Conservation (phyloP, 2,797 vertebrate genomes). For the Gymnoscopelus braueri region DNA sequence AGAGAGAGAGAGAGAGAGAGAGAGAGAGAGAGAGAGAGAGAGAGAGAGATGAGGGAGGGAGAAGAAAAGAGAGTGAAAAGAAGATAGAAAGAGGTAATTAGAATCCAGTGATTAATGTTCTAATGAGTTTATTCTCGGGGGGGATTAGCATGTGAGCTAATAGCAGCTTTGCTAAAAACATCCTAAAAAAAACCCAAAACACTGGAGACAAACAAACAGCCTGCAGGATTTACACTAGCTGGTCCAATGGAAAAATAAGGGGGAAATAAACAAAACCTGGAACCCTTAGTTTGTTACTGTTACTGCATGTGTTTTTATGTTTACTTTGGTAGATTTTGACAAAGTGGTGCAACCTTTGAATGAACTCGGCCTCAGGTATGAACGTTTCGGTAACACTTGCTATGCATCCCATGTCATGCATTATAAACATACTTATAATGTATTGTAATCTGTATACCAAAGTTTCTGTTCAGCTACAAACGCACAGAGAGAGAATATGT, state of each 20-base stretch:
- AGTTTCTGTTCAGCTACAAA: constrained; percentile 23
- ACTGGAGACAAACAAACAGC: constrained; percentile 70
- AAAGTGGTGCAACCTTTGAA: constrained; percentile 52
- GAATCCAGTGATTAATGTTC: constrained; percentile 80
- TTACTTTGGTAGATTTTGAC: constrained; percentile 35
- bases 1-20: constrained; percentile 17
- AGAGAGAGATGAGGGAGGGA: background rate
- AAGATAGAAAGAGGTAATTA: constrained; percentile 72
- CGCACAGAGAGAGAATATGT: background rate
- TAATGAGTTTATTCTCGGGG: constrained; percentile 81
- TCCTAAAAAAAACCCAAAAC: constrained; percentile 63
- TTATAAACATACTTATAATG: too few relatives aligned
- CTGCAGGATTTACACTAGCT: constrained; percentile 63
- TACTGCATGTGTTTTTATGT: constrained; percentile 47
- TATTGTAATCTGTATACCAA: background rate
- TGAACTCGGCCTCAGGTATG: constrained; percentile 29
- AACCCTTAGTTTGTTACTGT: too few relatives aligned
- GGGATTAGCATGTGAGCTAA: constrained; percentile 76
- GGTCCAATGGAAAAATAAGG: constrained; percentile 46
- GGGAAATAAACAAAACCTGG: background rate
- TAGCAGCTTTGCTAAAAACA: constrained; percentile 78
- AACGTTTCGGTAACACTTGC: constrained; percentile 7
- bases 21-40: constrained; percentile 10
- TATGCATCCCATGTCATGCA: too few relatives aligned
- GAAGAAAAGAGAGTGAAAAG: background rate